A percentile compares a stretch with the other conserved stretches of the same genome.
Conservation (phyloP, 2,113 vertebrate species). For the Toxotes chatareus region DNA sequence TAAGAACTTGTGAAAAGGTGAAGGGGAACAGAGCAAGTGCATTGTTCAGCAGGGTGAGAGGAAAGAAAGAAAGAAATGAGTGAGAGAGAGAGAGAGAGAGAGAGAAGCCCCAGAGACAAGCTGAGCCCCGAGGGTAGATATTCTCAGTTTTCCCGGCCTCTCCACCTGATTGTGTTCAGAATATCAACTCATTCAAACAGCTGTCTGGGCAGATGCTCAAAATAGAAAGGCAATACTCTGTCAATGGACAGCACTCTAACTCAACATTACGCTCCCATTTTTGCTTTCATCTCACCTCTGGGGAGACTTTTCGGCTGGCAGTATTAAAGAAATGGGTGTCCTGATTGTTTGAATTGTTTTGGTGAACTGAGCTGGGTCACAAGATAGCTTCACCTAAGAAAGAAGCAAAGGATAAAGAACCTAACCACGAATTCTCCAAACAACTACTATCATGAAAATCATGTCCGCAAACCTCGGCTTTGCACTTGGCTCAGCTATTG, state of each 20-base stretch:
- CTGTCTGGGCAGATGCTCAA: slow-evolving; percentile 39
- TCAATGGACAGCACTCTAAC: slow-evolving; percentile 12
- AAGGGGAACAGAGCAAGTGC: slow-evolving; percentile 29
- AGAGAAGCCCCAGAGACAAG: slow-evolving; percentile 47
- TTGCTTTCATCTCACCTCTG: slow-evolving; percentile 52
- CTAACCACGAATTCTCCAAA: slow-evolving; percentile 27
- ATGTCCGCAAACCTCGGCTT: slow-evolving; percentile 34
- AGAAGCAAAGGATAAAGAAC: slow-evolving; percentile 8
- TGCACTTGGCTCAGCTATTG: slow-evolving; percentile 62
- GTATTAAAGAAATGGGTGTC: slow-evolving; percentile 40
- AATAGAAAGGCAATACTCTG: slow-evolving; percentile 54
- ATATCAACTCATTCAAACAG: slow-evolving; percentile 65
- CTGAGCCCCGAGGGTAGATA: slow-evolving; percentile 48
- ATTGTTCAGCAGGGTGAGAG: slow-evolving; percentile 47
- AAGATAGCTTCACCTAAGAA: slow-evolving; percentile 3
- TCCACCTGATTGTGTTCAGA: slow-evolving; percentile 55
- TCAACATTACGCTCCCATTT: slow-evolving; percentile 60
- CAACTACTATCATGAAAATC: slow-evolving; percentile 50
- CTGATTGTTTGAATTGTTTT: slow-evolving; percentile 37
- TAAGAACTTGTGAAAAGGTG: slow-evolving; percentile 37
- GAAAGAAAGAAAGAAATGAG: slow-evolving; percentile 5
- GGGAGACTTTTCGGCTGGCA: slow-evolving; percentile 21
- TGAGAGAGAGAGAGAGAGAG: background rate
- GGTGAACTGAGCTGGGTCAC: slow-evolving; percentile 32
- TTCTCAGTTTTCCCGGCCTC: slow-evolving; percentile 48